A percentile compares a stretch with the other conserved stretches of the same genome.
Evolutionary conservation across 2,888 invertebrate species (phyloP).

Genomic region (Gymnosoma rotundatum): DNA sequence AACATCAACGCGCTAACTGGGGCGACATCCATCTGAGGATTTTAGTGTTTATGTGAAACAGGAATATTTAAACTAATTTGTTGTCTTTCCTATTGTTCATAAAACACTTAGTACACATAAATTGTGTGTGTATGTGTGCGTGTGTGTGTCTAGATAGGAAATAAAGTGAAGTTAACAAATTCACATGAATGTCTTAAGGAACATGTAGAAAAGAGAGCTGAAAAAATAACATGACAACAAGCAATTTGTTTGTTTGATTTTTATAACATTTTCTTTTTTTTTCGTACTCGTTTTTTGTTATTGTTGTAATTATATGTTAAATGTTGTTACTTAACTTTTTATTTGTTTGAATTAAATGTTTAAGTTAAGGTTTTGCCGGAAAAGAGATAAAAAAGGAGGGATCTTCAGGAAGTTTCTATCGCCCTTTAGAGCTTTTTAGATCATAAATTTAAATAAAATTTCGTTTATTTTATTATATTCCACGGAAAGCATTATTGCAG

Average conservation of each 20-base stretch:
- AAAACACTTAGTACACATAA: neutral
- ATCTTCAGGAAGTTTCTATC: no score
- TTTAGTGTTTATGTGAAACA: no score
- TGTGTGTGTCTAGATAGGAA: neutral
- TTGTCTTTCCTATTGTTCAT: neutral
- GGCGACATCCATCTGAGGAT: no score
- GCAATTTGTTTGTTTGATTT: conserved; percentile 61
- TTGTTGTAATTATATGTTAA: neutral
- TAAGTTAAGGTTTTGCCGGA: conserved; percentile 18
- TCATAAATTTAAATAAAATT: no score
- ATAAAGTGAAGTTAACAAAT: neutral
- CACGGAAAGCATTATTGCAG: no score
- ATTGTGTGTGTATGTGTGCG: neutral
- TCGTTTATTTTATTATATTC: no score
- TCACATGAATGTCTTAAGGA: neutral
- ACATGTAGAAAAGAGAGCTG: neutral
- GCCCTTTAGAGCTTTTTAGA: no score
- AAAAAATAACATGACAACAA: conserved; percentile 68
- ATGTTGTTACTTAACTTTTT: conserved; percentile 8
- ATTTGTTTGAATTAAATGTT: conserved; percentile 15
- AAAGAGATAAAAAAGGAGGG: no score
- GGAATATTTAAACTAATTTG: no score
- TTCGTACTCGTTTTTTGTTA: neutral
- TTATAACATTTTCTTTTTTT: conserved; percentile 32
- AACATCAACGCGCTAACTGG: no score